Evolutionary conservation across 2,113 vertebrate genomes (phyloP).

Genomic region (Xenus cinereus): DNA sequence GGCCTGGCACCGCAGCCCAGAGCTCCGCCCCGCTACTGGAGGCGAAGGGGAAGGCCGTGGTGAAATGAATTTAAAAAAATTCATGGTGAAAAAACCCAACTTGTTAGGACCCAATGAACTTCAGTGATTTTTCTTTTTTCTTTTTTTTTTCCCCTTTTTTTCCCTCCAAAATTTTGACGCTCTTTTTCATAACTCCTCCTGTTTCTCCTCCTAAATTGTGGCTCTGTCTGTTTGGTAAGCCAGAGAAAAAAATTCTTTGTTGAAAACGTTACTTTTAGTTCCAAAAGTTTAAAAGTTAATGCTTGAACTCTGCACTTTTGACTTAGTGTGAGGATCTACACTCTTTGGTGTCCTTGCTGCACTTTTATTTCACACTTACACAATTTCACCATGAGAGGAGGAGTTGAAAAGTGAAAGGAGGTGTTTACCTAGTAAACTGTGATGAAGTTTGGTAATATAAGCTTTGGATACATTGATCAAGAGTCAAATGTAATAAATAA

Average conservation of each 20-base stretch:
- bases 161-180: too few relatives aligned
- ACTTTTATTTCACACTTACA: not conserved
- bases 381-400: not conserved
- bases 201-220: not conserved
- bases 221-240: not conserved
- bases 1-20: rapidly evolving
- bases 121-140: not conserved
- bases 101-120: not conserved
- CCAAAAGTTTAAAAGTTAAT: not conserved
- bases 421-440: not conserved
- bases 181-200: not conserved
- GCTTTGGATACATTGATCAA: not conserved
- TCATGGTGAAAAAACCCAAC: not conserved
- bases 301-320: not conserved
- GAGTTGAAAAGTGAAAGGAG: not conserved
- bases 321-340: not conserved
- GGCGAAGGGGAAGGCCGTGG: not conserved
- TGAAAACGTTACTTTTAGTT: not conserved
- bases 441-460: not conserved
- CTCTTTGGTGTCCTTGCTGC: not conserved
- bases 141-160: too few relatives aligned
- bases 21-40: not conserved
- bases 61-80: not conserved
- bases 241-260: not conserved
- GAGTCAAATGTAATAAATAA: not conserved